Percentiles rank a stretch among this genome's conserved stretches.
These are phyloP conservation scores for Pristionchus pacificus DNA, from an alignment of 1,140 invertebrate genomes.

Conservation along the genomic window DNA sequence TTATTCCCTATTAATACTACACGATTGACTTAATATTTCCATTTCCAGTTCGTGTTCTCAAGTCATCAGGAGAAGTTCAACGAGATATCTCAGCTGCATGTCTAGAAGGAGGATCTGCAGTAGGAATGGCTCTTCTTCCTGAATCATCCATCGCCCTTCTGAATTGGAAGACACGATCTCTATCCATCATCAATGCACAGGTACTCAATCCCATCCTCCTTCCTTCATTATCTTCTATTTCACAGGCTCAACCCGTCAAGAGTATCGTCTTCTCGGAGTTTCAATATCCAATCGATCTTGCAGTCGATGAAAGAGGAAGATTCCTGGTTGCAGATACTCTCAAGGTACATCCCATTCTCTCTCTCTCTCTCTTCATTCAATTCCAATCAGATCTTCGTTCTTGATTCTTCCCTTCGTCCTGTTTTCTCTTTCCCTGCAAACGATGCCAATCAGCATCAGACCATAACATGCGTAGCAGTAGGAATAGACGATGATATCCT, in stretches of 20 bases:
- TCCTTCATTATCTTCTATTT: no score
- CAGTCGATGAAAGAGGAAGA: conserved; percentile 22
- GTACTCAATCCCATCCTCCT: no score
- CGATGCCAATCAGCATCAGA: conserved; percentile 7
- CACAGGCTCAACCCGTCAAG: not conserved
- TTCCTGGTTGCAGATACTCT: conserved; percentile 27
- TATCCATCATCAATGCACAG: conserved; percentile 3
- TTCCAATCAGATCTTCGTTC: conserved; percentile 21
- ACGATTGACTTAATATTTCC: conserved; percentile 1
- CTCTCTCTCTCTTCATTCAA: not conserved
- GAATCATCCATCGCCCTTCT: conserved; percentile 20
- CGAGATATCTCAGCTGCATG: conserved; percentile 19
- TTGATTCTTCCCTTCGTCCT: conserved; percentile 22
- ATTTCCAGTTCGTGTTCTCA: conserved; percentile 21
- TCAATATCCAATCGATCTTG: conserved; percentile 21
- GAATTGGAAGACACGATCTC: conserved; percentile 20
- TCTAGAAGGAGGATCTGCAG: conserved; percentile 14
- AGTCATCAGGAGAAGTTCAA: conserved; percentile 16
- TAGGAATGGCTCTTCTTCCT: conserved; percentile 21
- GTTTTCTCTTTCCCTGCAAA: conserved; percentile 19
- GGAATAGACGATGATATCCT: conserved; percentile 32
- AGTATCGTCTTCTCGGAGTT: conserved; percentile 26
- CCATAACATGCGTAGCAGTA: conserved; percentile 21
- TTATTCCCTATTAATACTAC: not conserved
- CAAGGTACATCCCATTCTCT: not conserved